phyloP scores from a whole-genome alignment of 1,140 invertebrate species.

The Anadara kagoshimensis region DNA sequence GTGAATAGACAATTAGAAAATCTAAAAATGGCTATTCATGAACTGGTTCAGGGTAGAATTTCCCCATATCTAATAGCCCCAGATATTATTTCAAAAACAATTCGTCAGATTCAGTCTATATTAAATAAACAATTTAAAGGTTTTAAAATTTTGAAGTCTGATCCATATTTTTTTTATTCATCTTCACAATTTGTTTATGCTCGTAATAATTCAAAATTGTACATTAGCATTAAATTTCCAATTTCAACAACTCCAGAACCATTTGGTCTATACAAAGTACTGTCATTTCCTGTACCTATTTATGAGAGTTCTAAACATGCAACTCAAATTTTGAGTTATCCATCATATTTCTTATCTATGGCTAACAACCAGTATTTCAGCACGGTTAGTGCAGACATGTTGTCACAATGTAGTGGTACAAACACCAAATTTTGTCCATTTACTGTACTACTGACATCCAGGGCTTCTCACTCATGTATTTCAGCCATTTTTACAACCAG shows the following conservation, averaged over 20 bases:
- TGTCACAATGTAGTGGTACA: no score
- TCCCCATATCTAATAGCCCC: slow-evolving; percentile 16
- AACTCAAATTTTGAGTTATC: background rate
- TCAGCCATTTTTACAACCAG: no score
- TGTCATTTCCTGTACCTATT: slow-evolving; percentile 4
- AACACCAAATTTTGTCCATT: no score
- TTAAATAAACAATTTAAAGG: slow-evolving; percentile 1
- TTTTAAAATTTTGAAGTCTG: slow-evolving; percentile 15
- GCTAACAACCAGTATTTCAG: no score
- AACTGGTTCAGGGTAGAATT: slow-evolving; percentile 17
- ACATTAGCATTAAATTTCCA: background rate
- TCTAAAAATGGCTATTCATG: slow-evolving; percentile 17
- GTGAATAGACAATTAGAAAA: slow-evolving; percentile 10
- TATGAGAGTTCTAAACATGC: slow-evolving; percentile 6
- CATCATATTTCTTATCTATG: slow-evolving; percentile 8
- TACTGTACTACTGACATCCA: no score
- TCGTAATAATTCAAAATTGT: background rate
- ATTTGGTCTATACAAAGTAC: background rate
- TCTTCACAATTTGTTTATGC: slow-evolving; percentile 7
- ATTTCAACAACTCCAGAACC: background rate
- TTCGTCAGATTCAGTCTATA: slow-evolving; percentile 20
- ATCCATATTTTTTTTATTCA: slow-evolving; percentile 5
- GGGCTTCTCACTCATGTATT: no score
- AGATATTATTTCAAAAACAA: background rate
- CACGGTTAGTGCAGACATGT: no score